Evolutionary conservation across 2,888 invertebrate species (phyloP).

Genomic region (Microctonus aethiopoides): DNA sequence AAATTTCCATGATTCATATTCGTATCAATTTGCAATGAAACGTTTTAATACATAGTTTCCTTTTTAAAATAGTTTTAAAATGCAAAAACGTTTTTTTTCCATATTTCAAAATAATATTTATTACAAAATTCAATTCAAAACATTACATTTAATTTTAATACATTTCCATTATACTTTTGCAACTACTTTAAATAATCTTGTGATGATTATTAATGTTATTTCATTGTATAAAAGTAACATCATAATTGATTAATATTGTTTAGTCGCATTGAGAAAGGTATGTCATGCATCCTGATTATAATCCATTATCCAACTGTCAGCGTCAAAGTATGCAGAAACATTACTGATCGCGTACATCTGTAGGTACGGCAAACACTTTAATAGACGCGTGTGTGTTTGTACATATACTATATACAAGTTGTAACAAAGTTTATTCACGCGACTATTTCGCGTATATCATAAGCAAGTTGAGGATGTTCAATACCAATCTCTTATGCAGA

Average conservation of each 20-base stretch:
- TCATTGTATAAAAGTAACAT: neutral
- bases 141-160: neutral
- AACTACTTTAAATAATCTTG: neutral
- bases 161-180: neutral
- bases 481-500: too few relatives aligned
- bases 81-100: neutral
- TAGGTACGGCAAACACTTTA: neutral
- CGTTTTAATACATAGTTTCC: neutral
- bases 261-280: neutral
- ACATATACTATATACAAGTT: too few relatives aligned
- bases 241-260: neutral
- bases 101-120: neutral
- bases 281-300: neutral
- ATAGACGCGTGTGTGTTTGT: neutral
- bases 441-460: neutral
- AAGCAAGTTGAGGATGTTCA: neutral
- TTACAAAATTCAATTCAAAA: neutral
- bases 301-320: neutral
- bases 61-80: neutral
- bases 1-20: constrained; percentile 22
- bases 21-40: neutral
- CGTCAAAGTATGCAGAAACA: neutral
- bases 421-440: neutral
- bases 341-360: neutral
- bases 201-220: neutral